Base-by-base conservation (phyloP, 1,140 invertebrate species). In the Trichoplusia ni region DNA sequence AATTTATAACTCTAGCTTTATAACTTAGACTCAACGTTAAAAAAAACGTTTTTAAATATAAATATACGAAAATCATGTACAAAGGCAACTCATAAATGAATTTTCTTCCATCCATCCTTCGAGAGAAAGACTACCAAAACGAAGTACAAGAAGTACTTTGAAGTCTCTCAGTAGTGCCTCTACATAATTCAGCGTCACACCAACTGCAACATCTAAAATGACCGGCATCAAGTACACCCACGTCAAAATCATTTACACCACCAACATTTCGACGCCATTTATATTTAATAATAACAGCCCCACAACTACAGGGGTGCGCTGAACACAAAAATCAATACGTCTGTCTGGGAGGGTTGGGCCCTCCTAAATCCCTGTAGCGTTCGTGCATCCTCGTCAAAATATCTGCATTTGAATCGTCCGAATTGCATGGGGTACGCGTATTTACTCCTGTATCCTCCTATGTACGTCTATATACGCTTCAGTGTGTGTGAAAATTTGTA, bases 231-330 rank as follows among this genome's bases (percentile, higher is more conserved):
- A 35, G 7, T 1, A 38, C 9, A 44, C 37, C 19, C 51, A 47
- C 35, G 35, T 54, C 61, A 47, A 31, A 54, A 71, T 37, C 37
- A 64, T 71, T 65, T 56, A 62, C 65, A 59, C 59, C 62, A 29
- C 70, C 77, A 70, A 78, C 72, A 81, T 82, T 81, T 82, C 79
- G 75, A 66, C 82, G 76, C 76, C 78, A 81, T 83, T 80, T 81
- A 84, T 82, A 84, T 84, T 84, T 84, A 82, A 84, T 79, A 81
- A 81, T 73, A 81, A 77, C 77, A 75, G 71, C 71, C 75, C 76
- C 71, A n/a, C 29, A 47, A 73, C 73, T 71, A 70, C 40, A 69
- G 71, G 82, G 80, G 77, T 78, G 76, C 64, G 61, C 49, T 37
- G 71, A 66, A 75, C 73, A 77, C 75, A 77, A 81, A 82, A 85